These are phyloP conservation scores for Pemphredon lugubris DNA, from an alignment of 2,888 invertebrate genomes.

Conservation along the genomic window DNA sequence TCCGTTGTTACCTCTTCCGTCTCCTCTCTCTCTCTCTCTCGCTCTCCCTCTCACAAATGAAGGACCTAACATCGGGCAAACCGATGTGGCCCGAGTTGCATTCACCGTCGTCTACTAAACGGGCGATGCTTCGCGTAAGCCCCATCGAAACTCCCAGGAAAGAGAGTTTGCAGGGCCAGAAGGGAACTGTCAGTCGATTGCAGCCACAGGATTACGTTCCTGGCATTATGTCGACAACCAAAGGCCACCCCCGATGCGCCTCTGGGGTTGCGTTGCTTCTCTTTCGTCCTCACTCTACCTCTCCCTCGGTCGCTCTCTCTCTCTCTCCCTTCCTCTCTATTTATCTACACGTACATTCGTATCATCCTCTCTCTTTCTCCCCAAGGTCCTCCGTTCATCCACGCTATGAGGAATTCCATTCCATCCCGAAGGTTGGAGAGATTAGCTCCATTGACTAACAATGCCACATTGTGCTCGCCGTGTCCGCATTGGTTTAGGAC, in stretches of 20 bases:
- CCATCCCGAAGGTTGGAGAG: constrained; percentile 52
- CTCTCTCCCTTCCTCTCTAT: too few relatives aligned
- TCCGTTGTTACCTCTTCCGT: neutral
- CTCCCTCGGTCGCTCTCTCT: too few relatives aligned
- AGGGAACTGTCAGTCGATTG: constrained; percentile 59
- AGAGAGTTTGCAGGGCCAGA: constrained; percentile 34
- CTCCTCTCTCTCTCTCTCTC: neutral
- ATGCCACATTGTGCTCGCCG: constrained; percentile 57
- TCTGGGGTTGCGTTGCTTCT: constrained; percentile 22
- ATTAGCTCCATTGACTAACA: constrained; percentile 70
- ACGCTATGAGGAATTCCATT: constrained; percentile 63
- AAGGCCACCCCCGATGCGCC: constrained; percentile 32
- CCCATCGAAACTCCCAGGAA: constrained; percentile 31
- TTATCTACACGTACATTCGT: too few relatives aligned
- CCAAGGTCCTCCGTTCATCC: constrained; percentile 17
- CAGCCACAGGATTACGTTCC: constrained; percentile 63
- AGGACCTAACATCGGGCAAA: constrained; percentile 11
- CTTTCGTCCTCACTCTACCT: neutral
- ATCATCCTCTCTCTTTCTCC: constrained; percentile 5
- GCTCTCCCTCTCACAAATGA: neutral
- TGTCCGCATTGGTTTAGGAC: constrained; percentile 39
- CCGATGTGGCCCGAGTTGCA: constrained; percentile 4
- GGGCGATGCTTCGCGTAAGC: constrained; percentile 28
- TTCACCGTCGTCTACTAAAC: constrained; percentile 27
- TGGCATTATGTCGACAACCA: constrained; percentile 59